Evolutionary conservation across 2,888 invertebrate genomes (phyloP).

Genomic region (Xestia sexstrigata): DNA sequence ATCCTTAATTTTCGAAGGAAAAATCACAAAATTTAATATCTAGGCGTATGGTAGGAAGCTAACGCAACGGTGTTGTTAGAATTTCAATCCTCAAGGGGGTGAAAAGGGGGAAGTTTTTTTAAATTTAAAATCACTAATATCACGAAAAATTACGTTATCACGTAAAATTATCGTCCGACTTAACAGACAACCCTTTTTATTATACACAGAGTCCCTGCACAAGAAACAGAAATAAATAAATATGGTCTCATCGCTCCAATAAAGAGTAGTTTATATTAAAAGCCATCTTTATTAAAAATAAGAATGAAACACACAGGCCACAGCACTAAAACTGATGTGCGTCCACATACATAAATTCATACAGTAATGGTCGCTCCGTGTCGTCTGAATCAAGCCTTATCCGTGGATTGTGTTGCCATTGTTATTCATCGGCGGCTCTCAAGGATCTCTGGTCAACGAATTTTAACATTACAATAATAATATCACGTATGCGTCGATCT

Average conservation of each 20-base stretch:
- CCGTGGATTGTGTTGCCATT: slow-evolving; percentile 77
- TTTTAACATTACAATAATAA: slow-evolving; percentile 79
- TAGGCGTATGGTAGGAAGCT: too few relatives aligned
- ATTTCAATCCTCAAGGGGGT: too few relatives aligned
- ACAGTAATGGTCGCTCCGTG: slow-evolving; percentile 84
- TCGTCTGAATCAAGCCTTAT: slow-evolving; percentile 75
- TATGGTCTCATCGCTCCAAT: too few relatives aligned
- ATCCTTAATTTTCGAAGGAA: too few relatives aligned
- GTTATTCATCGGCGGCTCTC: slow-evolving; percentile 82
- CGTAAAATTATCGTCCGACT: too few relatives aligned
- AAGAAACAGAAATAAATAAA: background rate
- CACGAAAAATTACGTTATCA: too few relatives aligned
- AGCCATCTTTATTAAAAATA: slow-evolving; percentile 24
- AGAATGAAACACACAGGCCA: slow-evolving; percentile 27
- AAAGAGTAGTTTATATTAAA: background rate
- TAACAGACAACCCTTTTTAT: too few relatives aligned
- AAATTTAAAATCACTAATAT: too few relatives aligned
- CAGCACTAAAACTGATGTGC: slow-evolving; percentile 50
- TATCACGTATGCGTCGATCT: slow-evolving; percentile 64
- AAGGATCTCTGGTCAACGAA: slow-evolving; percentile 78
- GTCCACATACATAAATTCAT: slow-evolving; percentile 87
- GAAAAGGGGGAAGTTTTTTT: too few relatives aligned
- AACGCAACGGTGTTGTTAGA: too few relatives aligned
- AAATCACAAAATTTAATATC: too few relatives aligned
- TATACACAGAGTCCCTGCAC: background rate